These are phyloP conservation scores for Macrophya alboannulata DNA, from an alignment of 2,888 invertebrate species.

Conservation along the genomic window DNA sequence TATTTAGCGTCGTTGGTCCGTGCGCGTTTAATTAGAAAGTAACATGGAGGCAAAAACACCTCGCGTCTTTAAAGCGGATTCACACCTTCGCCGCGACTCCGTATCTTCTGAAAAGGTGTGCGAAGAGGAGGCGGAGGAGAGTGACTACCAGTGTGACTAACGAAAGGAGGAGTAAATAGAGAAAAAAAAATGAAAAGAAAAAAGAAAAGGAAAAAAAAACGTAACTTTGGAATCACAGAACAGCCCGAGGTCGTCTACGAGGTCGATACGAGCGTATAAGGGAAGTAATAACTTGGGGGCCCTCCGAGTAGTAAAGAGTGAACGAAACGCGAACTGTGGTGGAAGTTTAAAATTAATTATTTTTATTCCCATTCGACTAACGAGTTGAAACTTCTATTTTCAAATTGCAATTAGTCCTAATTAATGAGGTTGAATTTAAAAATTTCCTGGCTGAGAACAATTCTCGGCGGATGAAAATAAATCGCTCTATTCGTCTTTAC, in stretches of 20 bases:
- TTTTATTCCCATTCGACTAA: conserved; percentile 36
- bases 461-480: neutral
- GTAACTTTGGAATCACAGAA: conserved; percentile 6
- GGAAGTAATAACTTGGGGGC: conserved; percentile 21
- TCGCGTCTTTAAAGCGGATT: conserved; percentile 3
- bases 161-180: too few relatives aligned
- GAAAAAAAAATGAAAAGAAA: neutral
- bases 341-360: conserved; percentile 44
- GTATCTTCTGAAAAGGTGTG: neutral
- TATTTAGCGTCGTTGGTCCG: conserved; percentile 29
- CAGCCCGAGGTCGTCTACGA: neutral
- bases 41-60: neutral
- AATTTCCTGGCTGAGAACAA: neutral
- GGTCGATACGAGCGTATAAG: conserved; percentile 11
- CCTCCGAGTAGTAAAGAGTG: neutral
- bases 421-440: conserved; percentile 13
- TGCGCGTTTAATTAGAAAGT: conserved; percentile 37
- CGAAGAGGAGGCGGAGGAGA: neutral
- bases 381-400: conserved; percentile 18
- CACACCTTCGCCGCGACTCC: neutral
- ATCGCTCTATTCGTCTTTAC: neutral
- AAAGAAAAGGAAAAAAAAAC: neutral
- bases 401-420: conserved; percentile 39
- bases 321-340: neutral
- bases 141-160: neutral